These are phyloP conservation scores for Ichneumoninae sp. DNA, from an alignment of 2,888 invertebrate species.

Conservation along the genomic window DNA sequence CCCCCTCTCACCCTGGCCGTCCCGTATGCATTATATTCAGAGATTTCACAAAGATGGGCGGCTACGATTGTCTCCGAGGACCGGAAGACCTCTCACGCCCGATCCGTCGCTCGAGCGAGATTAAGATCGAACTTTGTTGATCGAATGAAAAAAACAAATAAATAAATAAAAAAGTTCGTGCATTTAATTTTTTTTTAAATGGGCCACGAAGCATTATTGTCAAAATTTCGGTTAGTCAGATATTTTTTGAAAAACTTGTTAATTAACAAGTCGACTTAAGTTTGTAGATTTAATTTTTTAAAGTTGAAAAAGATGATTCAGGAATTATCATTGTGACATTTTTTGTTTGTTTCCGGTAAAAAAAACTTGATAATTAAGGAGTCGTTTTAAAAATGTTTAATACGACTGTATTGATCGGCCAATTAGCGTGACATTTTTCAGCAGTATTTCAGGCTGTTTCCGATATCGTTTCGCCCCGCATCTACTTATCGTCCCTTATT, in stretches of 20 bases:
- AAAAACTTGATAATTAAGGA: neutral
- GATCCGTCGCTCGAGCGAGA: neutral
- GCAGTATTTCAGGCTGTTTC: too few relatives aligned
- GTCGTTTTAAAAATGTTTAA: neutral
- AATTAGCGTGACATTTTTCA: too few relatives aligned
- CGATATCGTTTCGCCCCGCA: neutral
- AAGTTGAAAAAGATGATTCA: too few relatives aligned
- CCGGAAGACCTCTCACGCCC: neutral
- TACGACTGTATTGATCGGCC: neutral
- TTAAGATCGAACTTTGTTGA: neutral
- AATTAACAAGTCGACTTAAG: neutral
- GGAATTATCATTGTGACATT: neutral
- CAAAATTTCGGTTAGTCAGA: too few relatives aligned
- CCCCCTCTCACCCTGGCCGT: constrained; percentile 14
- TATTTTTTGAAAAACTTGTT: neutral
- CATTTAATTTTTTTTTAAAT: too few relatives aligned
- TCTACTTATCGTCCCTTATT: neutral
- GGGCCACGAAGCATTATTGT: neutral
- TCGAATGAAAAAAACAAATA: neutral
- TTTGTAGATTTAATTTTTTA: neutral
- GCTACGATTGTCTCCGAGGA: constrained; percentile 23
- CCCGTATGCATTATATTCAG: constrained; percentile 24
- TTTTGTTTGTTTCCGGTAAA: neutral
- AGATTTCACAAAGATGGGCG: constrained; percentile 22
- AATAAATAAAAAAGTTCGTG: too few relatives aligned